Evolutionary conservation across 2,113 vertebrate genomes (phyloP), one percentile per base, ranked within the genome.

Genomic region (Sclerurus mexicanus): DNA sequence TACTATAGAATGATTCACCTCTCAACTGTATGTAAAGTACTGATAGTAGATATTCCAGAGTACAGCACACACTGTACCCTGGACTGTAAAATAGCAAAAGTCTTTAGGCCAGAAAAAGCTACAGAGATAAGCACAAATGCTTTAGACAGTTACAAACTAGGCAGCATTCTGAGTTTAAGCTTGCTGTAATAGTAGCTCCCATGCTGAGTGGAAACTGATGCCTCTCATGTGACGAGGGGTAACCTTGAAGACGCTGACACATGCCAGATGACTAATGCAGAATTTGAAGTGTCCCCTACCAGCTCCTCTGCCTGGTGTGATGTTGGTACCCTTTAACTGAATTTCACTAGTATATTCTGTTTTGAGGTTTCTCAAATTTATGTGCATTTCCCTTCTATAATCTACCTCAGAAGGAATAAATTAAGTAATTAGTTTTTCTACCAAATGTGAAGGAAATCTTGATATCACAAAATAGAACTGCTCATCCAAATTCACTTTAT

Each of bases 241-340:
- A 75, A 93, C 81, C 85, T 86, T 93, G 73, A 93, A 78, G 90
- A 86, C 7, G 15, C 47, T 93, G 79, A 87, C 87, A 78, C 58
- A 64, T 72, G 47, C 13, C 89, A 75, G 35, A 33, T 4, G 2
- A 58, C 52, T 31, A 25, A 84, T 44, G 40, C 46, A 78, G 92
- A 73, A 71, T 28, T 39, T 23, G 9, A 86, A 81, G 28, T n/a
- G 44, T 78, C 40, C 47, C 52, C 37, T 52, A 12, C 12, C 33
- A 88, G 72, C 72, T 92, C 33, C 44, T 75, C 53, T 72, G 53
- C 4, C 10, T 37, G 2, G 0, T 40, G 30, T 58, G 60, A 86
- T 1, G 5, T 19, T 50, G 50, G 30, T 33, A 72, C 4, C 12
- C 30, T 44, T 55, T 39, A 64, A 31, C 2, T 59, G 39, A 68